These are phyloP conservation scores for Papilio dardanus DNA, from an alignment of 1,140 invertebrate genomes.

Conservation along the genomic window DNA sequence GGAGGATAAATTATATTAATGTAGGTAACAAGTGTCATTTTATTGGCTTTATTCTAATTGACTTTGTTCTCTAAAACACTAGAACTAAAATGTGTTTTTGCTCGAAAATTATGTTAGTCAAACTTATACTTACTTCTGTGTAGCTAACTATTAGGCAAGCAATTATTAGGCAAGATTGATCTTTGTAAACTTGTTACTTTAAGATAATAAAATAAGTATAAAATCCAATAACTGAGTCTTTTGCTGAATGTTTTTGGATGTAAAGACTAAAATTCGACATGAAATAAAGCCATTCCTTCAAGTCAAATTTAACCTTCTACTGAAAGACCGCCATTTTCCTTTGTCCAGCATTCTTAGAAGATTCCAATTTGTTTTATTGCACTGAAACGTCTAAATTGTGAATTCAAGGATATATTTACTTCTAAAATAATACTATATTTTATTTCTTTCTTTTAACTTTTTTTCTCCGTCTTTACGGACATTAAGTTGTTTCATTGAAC, in stretches of 20 bases:
- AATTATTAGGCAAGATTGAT: neutral
- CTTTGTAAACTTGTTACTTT: neutral
- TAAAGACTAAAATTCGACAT: neutral
- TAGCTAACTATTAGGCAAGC: neutral
- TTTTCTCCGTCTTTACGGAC: too few species aligned
- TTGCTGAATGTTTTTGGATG: neutral
- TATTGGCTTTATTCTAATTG: neutral
- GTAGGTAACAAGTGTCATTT: neutral
- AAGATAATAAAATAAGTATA: neutral
- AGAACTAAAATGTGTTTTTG: neutral
- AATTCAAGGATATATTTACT: neutral
- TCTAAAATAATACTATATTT: neutral
- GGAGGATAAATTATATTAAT: constrained; percentile 3
- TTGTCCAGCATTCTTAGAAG: neutral
- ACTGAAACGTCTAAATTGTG: neutral
- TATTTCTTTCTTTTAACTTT: neutral
- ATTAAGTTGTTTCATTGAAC: neutral
- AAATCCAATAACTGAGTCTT: neutral
- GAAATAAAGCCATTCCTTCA: neutral
- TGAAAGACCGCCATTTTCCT: neutral
- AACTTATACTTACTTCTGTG: too few species aligned
- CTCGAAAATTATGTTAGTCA: neutral
- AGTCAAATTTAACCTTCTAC: neutral
- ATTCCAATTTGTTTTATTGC: constrained; percentile 2
- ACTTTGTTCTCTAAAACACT: neutral